Percentiles rank a stretch among this genome's conserved stretches.
Evolutionary conservation across 1,140 invertebrate species (phyloP).

Genomic region (Apis mellifera): Amel_HAv3.1 CM009932.2:9722501-9723000

Average conservation of each 20-base stretch:
- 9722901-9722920: conserved; percentile 79
- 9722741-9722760: conserved; percentile 30
- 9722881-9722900: conserved; percentile 37
- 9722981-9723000: background rate
- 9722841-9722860: too few relatives aligned
- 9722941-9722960: conserved; percentile 39
- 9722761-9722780: conserved; percentile 14
- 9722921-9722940: conserved; percentile 50
- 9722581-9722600: background rate
- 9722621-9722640: background rate
- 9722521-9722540: background rate
- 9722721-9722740: conserved; percentile 37
- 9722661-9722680: conserved; percentile 34
- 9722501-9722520: conserved; percentile 38
- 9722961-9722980: conserved; percentile 70
- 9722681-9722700: background rate
- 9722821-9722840: conserved; percentile 21
- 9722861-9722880: conserved; percentile 60
- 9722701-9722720: conserved; percentile 29
- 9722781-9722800: background rate
- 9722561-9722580: background rate
- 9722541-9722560: background rate
- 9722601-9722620: background rate
- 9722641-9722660: conserved; percentile 26
- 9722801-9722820: conserved; percentile 4